phyloP scores from a whole-genome alignment of 2,797 vertebrate species.

The Hozukius guyotensis region DNA sequence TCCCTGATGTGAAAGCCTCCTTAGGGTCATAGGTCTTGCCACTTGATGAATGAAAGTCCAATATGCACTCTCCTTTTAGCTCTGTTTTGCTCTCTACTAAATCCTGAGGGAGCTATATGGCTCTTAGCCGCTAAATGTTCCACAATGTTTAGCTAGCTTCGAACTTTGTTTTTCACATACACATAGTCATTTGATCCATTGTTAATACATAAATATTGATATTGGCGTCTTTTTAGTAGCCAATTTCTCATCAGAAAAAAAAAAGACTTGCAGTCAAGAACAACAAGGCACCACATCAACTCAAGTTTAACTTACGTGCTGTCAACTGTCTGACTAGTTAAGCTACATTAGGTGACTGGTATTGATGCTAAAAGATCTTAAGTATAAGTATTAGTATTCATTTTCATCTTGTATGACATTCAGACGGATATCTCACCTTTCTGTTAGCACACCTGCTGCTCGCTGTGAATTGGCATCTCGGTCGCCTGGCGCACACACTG shows the following conservation, averaged over 20 bases:
- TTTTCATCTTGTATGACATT: background rate
- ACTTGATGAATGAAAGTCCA: background rate
- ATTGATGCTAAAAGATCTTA: background rate
- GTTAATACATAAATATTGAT: background rate
- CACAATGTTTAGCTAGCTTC: background rate
- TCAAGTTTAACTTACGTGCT: background rate
- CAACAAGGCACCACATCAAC: background rate
- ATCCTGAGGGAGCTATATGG: background rate
- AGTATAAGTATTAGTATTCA: background rate
- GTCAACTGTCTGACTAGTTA: background rate
- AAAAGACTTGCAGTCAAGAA: background rate
- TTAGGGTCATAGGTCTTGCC: background rate
- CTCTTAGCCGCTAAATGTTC: background rate
- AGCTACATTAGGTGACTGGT: background rate
- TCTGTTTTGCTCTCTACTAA: background rate
- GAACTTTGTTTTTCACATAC: background rate
- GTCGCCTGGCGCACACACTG: constrained; percentile 8
- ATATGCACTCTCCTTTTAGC: background rate
- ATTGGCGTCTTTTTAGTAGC: background rate
- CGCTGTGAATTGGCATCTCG: background rate
- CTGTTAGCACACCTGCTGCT: constrained; percentile 38
- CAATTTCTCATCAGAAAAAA: background rate
- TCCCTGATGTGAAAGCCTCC: too few relatives aligned
- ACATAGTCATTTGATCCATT: background rate
- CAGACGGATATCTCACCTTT: constrained; percentile 8